These are phyloP conservation scores for Gallinago paraguaiae DNA, from an alignment of 2,113 vertebrate species.

Conservation along the genomic window DNA sequence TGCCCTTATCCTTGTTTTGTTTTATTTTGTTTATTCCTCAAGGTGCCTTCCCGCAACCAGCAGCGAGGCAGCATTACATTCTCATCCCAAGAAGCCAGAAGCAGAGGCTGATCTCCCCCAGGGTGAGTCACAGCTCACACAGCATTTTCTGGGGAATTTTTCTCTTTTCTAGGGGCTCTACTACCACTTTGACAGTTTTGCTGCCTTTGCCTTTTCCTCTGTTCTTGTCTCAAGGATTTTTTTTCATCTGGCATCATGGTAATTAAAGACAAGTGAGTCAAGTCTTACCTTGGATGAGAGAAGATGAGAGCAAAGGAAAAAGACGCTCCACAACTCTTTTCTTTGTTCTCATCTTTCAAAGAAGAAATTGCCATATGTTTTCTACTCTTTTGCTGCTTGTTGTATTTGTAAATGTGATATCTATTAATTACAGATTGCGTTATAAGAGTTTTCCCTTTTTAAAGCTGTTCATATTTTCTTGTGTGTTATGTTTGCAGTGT, in stretches of 20 bases:
- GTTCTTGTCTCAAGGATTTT: neutral
- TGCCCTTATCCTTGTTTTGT: neutral
- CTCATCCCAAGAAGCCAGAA: neutral
- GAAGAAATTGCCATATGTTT: neutral
- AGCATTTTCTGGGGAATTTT: neutral
- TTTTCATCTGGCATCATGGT: neutral
- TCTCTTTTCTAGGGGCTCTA: neutral
- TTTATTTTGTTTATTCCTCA: neutral
- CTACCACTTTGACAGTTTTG: neutral
- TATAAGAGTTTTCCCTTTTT: neutral
- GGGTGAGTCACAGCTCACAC: neutral
- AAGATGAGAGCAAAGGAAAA: neutral
- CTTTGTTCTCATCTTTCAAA: slow-evolving; percentile 29
- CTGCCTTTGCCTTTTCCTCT: neutral
- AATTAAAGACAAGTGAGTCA: slow-evolving; percentile 39
- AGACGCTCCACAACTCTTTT: neutral
- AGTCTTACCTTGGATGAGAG: neutral
- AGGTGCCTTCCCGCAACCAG: neutral
- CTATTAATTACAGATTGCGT: neutral
- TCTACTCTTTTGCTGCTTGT: neutral
- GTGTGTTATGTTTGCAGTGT: neutral
- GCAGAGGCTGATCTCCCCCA: neutral
- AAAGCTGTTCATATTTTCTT: neutral
- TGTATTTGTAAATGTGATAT: neutral
- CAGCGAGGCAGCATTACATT: rapidly evolving